A percentile compares a stretch with the other conserved stretches of the same genome.
phyloP scores from a whole-genome alignment of 2,888 invertebrate genomes.

The Palloptera scutellata region DNA sequence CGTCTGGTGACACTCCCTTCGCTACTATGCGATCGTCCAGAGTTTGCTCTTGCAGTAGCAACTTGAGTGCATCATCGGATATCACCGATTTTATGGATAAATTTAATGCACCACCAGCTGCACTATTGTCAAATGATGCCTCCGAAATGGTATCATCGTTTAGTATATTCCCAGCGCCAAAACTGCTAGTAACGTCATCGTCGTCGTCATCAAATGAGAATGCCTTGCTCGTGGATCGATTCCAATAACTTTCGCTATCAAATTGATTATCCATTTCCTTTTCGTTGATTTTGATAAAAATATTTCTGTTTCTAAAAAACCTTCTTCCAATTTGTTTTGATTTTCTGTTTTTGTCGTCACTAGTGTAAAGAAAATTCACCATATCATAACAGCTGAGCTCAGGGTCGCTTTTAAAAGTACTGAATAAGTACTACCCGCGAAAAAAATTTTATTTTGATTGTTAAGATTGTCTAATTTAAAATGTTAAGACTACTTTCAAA shows the following conservation, averaged over 20 bases:
- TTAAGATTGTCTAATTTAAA: too few relatives aligned
- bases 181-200: constrained; percentile 61
- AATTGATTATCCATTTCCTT: constrained; percentile 50
- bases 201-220: constrained; percentile 85
- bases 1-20: constrained; percentile 60
- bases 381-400: too few relatives aligned
- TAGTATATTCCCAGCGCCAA: constrained; percentile 48
- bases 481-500: too few relatives aligned
- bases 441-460: too few relatives aligned
- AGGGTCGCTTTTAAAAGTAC: too few relatives aligned
- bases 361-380: too few relatives aligned
- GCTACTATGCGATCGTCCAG: constrained; percentile 54
- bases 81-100: constrained; percentile 60
- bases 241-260: constrained; percentile 81
- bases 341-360: background rate
- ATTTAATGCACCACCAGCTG: constrained; percentile 48
- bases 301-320: background rate
- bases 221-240: constrained; percentile 75
- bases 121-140: constrained; percentile 59
- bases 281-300: background rate
- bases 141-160: constrained; percentile 61
- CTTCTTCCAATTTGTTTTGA: background rate
- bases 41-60: constrained; percentile 55
- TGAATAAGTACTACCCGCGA: too few relatives aligned
- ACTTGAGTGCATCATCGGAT: constrained; percentile 55